These are phyloP conservation scores for Melanotaenia trifasciata DNA, from an alignment of 2,797 vertebrate species.

Conservation along the genomic window DNA sequence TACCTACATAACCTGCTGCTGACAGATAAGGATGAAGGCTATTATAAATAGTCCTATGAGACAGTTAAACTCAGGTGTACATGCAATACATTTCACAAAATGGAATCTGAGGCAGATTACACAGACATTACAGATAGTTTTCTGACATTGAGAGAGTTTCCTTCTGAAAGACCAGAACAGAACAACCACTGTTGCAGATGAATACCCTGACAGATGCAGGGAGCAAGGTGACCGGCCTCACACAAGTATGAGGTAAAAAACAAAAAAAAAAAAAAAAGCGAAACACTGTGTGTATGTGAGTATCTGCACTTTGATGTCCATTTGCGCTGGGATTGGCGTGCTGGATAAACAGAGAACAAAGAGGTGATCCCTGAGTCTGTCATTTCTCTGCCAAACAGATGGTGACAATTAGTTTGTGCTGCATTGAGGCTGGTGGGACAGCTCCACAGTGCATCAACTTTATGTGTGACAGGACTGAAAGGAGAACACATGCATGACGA, in stretches of 20 bases:
- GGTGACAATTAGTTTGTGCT: conserved; percentile 41
- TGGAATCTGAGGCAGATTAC: conserved; percentile 9
- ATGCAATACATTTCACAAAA: conserved; percentile 9
- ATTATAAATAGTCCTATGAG: conserved; percentile 17
- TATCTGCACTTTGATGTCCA: conserved; percentile 2
- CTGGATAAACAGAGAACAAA: conserved; percentile 37
- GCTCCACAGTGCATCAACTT: conserved; percentile 37
- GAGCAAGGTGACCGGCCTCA: conserved; percentile 11
- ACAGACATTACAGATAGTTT: neutral
- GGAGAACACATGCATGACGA: conserved; percentile 25
- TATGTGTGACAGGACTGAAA: conserved; percentile 27
- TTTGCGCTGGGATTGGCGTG: conserved; percentile 8
- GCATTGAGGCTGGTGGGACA: conserved; percentile 17
- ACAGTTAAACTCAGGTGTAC: conserved; percentile 5
- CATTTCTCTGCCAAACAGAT: conserved; percentile 32
- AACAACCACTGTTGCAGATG: neutral
- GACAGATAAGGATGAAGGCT: conserved; percentile 31
- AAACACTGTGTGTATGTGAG: neutral
- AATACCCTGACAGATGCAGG: neutral
- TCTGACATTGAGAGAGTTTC: neutral
- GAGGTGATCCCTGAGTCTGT: conserved; percentile 29
- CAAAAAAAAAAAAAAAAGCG: neutral
- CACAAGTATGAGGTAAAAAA: neutral
- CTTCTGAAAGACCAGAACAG: conserved; percentile 13
- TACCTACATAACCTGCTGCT: conserved; percentile 30